phyloP scores from a whole-genome alignment of 1,140 invertebrate species.

The Papilio helenus region DNA sequence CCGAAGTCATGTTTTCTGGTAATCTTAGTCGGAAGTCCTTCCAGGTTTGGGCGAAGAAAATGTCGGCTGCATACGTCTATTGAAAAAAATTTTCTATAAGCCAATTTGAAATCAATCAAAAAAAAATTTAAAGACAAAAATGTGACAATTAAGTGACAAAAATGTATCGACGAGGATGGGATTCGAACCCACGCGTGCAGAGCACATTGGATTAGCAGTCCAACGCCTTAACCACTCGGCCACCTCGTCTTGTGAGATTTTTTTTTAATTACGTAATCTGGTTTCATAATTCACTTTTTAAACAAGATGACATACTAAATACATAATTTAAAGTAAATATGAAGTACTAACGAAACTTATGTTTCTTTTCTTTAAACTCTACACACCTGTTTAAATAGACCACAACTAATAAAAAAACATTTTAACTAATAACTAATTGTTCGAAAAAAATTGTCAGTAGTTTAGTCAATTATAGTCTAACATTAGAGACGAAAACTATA shows the following conservation, averaged over 20 bases:
- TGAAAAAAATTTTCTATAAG: conserved; percentile 48
- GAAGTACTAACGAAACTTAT: neutral
- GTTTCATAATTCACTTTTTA: neutral
- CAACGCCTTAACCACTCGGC: conserved; percentile 95
- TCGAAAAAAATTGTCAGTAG: too few species aligned
- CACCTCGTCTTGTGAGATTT: conserved; percentile 86
- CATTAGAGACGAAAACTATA: too few species aligned
- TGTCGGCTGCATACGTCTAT: conserved; percentile 94
- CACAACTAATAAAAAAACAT: too few species aligned
- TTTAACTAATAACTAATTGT: too few species aligned
- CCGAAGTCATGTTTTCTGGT: conserved; percentile 95
- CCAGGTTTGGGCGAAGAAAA: conserved; percentile 96
- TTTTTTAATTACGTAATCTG: neutral
- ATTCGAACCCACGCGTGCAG: conserved; percentile 94
- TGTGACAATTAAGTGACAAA: neutral
- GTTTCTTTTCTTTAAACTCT: neutral
- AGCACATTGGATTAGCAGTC: conserved; percentile 89
- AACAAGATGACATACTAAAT: neutral
- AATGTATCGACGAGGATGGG: conserved; percentile 82
- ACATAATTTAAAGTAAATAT: neutral
- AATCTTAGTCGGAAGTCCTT: conserved; percentile 93
- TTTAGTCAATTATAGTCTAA: too few species aligned
- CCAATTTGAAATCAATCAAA: neutral
- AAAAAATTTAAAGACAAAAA: too few species aligned
- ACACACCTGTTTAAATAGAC: neutral